Percentiles rank a stretch among this genome's conserved stretches.
These are phyloP conservation scores for Hedya salicella DNA, from an alignment of 2,888 invertebrate genomes.

Conservation along the genomic window DNA sequence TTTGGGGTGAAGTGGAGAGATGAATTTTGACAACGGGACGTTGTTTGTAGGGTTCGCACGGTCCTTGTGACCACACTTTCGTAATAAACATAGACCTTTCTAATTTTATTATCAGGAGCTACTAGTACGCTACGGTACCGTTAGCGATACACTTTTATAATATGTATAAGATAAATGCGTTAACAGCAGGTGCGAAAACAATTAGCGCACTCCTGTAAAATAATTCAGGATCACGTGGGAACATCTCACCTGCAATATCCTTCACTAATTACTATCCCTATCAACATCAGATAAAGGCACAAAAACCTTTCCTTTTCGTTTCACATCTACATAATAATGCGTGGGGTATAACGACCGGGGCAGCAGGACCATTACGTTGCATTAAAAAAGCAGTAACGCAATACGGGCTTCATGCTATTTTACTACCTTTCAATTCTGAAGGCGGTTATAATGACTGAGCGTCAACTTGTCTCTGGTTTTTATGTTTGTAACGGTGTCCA, in stretches of 20 bases:
- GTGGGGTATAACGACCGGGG: conserved; percentile 75
- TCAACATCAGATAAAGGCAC: conserved; percentile 76
- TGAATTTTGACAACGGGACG: conserved; percentile 4
- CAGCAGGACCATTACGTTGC: conserved; percentile 70
- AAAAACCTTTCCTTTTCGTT: conserved; percentile 77
- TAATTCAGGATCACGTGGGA: conserved; percentile 62
- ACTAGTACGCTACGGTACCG: too few species aligned
- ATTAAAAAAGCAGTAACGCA: conserved; percentile 29
- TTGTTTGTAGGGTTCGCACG: conserved; percentile 1
- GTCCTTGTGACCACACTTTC: neutral
- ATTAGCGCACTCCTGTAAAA: conserved; percentile 21
- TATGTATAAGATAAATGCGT: too few species aligned
- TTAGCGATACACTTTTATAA: too few species aligned
- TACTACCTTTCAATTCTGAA: conserved; percentile 25
- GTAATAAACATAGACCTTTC: neutral
- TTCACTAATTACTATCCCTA: conserved; percentile 78
- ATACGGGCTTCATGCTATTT: conserved; percentile 21
- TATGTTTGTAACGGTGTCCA: conserved; percentile 55
- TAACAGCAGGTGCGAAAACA: neutral
- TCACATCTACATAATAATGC: conserved; percentile 82
- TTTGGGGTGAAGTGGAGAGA: conserved; percentile 20
- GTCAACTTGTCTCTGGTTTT: conserved; percentile 43
- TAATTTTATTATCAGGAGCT: too few species aligned
- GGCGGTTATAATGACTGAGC: conserved; percentile 29
- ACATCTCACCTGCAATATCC: conserved; percentile 71